Percentiles rank a stretch among this genome's conserved stretches.
Conservation (phyloP, 2,113 vertebrate species). For the Caretta caretta region DNA sequence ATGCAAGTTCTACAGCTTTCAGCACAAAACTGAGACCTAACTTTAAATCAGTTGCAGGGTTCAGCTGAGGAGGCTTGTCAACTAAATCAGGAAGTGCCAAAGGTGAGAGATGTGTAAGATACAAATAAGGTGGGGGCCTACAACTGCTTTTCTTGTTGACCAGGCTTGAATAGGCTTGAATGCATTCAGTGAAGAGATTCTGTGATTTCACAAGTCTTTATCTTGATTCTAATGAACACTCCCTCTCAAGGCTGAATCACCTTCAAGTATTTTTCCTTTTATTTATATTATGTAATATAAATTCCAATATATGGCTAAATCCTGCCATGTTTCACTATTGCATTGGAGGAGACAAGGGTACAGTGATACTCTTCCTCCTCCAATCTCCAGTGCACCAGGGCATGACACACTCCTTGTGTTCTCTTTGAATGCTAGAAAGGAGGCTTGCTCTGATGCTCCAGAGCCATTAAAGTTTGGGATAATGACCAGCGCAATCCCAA, state of each 20-base stretch:
- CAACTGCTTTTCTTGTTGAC: not conserved
- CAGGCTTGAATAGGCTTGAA: not conserved
- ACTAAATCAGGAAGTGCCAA: not conserved
- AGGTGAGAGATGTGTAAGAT: not conserved
- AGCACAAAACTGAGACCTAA: not conserved
- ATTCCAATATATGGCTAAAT: not conserved
- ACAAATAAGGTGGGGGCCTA: not conserved
- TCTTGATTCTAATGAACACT: not conserved
- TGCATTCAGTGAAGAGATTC: not conserved
- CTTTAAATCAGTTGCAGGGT: not conserved
- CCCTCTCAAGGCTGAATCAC: not conserved
- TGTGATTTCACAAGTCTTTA: not conserved
- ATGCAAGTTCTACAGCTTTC: not conserved
- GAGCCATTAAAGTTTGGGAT: not conserved
- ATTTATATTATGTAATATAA: too few species aligned
- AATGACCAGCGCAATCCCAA: not conserved
- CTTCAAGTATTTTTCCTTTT: not conserved
- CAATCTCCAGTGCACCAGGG: not conserved
- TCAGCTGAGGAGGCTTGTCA: not conserved
- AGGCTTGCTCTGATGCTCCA: not conserved
- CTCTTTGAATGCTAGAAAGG: not conserved
- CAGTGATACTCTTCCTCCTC: not conserved
- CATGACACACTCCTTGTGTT: not conserved
- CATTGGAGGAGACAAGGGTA: not conserved
- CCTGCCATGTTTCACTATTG: not conserved